Base-by-base conservation (phyloP, 2,113 vertebrate genomes). In the Formicarius rufipectus region DNA sequence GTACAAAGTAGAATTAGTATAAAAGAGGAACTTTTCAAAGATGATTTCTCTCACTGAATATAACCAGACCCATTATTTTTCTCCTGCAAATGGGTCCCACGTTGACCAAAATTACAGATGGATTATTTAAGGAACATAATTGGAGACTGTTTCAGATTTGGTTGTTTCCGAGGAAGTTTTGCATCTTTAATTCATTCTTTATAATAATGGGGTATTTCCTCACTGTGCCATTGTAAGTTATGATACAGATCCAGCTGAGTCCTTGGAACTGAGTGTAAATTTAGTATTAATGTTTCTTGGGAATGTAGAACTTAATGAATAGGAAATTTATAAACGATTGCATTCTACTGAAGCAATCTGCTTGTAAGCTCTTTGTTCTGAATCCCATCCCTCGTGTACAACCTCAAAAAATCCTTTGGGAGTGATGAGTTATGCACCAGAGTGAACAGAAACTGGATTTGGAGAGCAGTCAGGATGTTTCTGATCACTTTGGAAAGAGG, bases 301-400 rank as follows among this genome's bases (percentile, higher is more conserved):
- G 95, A 94, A 80, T 49, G 72, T 87, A 44, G 77, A 95, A 87
- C 58, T 95, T 97, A 97, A 97, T 97, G 95, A 96, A 94, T 82
- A 96, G 92, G 92, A 96, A 96, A 97, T 92, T 93, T 95, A 96
- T 93, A 97, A 96, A 96, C 6, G 80, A 92, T 72, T 93, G 79
- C 93, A 92, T 87, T 87, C 88, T 84, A 76, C 80, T 20, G 45
- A 81, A 95, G 92, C 95, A 89, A 68, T 96, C 64, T 92, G 92
- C 93, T 94, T 90, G 86, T 89, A 86, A 95, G 92, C 73, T 95
- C 90, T 94, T 92, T 5, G 6, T 96, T 97, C 85, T 84, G 80
- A 95, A 84, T 56, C 68, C 56, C 40, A 42, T 95, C 92, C 93
- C 96, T 66, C 39, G 92, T 89, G 96, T 80, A 89, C 53, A 79